Evolutionary conservation across 2,888 invertebrate genomes (phyloP).

Genomic region (Boloria euphrosyne): DNA sequence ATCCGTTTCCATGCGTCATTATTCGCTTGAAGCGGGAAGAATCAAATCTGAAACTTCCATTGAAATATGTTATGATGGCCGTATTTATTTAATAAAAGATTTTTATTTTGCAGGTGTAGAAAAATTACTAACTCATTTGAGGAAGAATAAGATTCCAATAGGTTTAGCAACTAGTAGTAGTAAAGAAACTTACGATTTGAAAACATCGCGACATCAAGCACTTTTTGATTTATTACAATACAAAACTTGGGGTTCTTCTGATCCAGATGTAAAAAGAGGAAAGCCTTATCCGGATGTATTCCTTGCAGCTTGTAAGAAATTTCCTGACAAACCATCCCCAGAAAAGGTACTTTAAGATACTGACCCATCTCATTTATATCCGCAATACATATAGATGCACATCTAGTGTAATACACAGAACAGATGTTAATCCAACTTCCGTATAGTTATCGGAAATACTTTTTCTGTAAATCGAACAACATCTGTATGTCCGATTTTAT

Average conservation of each 20-base stretch:
- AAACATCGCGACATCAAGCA: constrained; percentile 85
- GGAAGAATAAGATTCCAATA: constrained; percentile 87
- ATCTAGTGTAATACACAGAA: too few relatives aligned
- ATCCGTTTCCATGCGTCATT: background rate
- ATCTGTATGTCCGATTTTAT: too few relatives aligned
- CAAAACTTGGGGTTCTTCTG: constrained; percentile 90
- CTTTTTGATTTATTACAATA: constrained; percentile 86
- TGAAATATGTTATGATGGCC: background rate
- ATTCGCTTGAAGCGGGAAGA: too few relatives aligned
- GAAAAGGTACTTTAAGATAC: constrained; percentile 65
- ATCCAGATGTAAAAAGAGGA: constrained; percentile 91
- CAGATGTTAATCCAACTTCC: too few relatives aligned
- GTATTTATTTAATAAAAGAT: background rate
- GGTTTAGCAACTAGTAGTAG: constrained; percentile 94
- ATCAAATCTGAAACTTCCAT: background rate
- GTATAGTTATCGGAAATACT: background rate
- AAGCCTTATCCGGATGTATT: constrained; percentile 96
- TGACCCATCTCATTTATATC: too few relatives aligned
- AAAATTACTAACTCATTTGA: constrained; percentile 87
- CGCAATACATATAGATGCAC: background rate
- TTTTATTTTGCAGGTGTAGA: constrained; percentile 84
- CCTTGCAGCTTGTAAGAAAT: constrained; percentile 87
- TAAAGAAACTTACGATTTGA: constrained; percentile 86
- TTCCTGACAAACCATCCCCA: constrained; percentile 84
- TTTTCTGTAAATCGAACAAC: background rate